Base-by-base conservation (phyloP, 2,888 invertebrate species). In the Apantesis nais region DNA sequence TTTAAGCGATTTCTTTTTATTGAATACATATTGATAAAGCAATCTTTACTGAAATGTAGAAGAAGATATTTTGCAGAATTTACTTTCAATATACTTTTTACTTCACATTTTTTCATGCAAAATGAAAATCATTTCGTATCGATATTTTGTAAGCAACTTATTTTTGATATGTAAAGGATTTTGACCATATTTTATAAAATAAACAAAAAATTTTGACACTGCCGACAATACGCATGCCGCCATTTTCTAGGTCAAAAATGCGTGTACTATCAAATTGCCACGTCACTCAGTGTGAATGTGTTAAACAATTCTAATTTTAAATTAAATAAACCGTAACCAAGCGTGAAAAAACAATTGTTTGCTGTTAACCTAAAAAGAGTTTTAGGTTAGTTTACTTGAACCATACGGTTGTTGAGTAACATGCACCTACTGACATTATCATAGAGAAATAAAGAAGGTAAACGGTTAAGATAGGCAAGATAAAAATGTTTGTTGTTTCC, bases 231-330 rank as follows among this genome's bases (percentile, higher is more conserved):
- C 29, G 62, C 58, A 66, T 65, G 67, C 77, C 34, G 66, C 60
- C 64, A 60, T 69, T 80, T 71, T 79, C 65, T 80, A 67, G 79
- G 78, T 78, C 82, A 77, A 75, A 58, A 73, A 72, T 74, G 70
- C 68, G 63, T 70, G 74, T 62, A 77, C 76, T 77, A 82, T 79
- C 73, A 77, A 74, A 76, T 73, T 68, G 74, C 81, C 70, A 77
- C 80, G 77, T 81, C 82, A 82, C 74, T 70, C 66, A 63, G 67
- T 75, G 82, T 77, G 75, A 78, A 84, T 73, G 79, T 82, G 84
- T 79, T 81, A 81, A 82, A 81, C 80, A 78, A 81, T 79, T 77
- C 81, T 80, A 82, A 85, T 83, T 83, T 78, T 80, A 82, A 84
- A 76, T 81, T 81, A 84, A 82, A 84, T 81, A 78, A 71, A 74